Conservation (phyloP, 2,888 invertebrate genomes). For the Leptopterna dolabrata region DNA sequence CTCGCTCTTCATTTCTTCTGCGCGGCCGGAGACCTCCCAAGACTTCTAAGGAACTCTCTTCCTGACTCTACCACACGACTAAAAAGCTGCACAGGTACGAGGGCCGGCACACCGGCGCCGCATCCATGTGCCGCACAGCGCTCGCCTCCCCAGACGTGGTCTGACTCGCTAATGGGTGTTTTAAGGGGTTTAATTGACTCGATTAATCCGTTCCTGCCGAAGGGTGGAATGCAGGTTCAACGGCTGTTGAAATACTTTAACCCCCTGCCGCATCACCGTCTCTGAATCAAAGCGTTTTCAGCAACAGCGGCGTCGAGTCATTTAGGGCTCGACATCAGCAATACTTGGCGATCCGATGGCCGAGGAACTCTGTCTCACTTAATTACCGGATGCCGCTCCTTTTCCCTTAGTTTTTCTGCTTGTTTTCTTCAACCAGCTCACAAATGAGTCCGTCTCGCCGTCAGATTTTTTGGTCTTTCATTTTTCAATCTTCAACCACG, state of each 20-base stretch:
- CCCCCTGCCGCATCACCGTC: not conserved
- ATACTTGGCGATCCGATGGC: not conserved
- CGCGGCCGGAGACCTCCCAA: not conserved
- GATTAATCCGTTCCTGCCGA: slow-evolving; percentile 20
- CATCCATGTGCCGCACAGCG: not conserved
- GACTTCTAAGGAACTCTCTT: not conserved
- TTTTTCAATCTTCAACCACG: no score
- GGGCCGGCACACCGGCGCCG: not conserved
- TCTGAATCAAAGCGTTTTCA: not conserved
- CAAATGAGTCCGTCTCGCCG: not conserved
- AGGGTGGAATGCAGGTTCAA: slow-evolving; percentile 12
- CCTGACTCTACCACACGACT: not conserved
- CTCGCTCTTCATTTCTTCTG: not conserved
- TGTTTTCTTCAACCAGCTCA: not conserved
- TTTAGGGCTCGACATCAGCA: slow-evolving; percentile 18
- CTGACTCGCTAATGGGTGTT: slow-evolving; percentile 27
- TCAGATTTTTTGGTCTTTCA: no score
- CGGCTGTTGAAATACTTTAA: slow-evolving; percentile 36
- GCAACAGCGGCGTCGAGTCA: not conserved
- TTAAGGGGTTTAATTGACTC: slow-evolving; percentile 37
- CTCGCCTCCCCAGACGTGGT: slow-evolving; percentile 11
- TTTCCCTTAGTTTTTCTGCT: not conserved
- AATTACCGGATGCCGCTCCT: not conserved
- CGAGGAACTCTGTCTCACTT: not conserved
- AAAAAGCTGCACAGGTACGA: not conserved